A percentile compares a stretch with the other conserved stretches of the same genome.
Conservation (phyloP, 2,888 invertebrate species). For the Endotricha flammealis region DNA sequence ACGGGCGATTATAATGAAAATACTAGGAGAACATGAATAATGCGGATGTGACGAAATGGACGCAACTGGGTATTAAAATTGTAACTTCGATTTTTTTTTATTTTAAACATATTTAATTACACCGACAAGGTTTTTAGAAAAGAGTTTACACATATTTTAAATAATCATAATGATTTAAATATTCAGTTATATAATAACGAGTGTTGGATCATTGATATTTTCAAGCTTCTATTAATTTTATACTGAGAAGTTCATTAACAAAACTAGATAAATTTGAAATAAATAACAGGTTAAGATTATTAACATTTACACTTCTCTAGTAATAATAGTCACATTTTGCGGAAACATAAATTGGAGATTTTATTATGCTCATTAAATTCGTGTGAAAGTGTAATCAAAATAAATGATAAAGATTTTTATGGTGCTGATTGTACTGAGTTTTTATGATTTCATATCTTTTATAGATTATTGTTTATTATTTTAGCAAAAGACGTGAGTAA, state of each 20-base stretch:
- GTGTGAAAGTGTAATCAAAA: not conserved
- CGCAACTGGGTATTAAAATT: not conserved
- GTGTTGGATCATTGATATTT: not conserved
- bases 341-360: not conserved
- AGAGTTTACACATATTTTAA: no score
- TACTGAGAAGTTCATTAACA: not conserved
- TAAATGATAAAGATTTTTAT: not conserved
- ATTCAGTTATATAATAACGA: not conserved
- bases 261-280: not conserved
- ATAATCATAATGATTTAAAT: no score
- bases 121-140: no score
- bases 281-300: not conserved
- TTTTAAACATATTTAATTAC: no score
- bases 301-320: not conserved
- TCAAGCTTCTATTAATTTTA: not conserved
- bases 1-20: conserved; percentile 25
- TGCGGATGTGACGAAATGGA: conserved; percentile 3
- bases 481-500: no score
- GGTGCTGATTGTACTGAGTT: no score
- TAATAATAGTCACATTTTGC: not conserved
- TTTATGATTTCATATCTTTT: no score
- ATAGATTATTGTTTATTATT: no score
- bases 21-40: conserved; percentile 18
- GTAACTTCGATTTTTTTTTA: no score
- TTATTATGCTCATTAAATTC: not conserved